Percentiles rank a stretch among this genome's conserved stretches.
Conservation (phyloP, 2,888 invertebrate genomes). For the Troides aeacus region DNA sequence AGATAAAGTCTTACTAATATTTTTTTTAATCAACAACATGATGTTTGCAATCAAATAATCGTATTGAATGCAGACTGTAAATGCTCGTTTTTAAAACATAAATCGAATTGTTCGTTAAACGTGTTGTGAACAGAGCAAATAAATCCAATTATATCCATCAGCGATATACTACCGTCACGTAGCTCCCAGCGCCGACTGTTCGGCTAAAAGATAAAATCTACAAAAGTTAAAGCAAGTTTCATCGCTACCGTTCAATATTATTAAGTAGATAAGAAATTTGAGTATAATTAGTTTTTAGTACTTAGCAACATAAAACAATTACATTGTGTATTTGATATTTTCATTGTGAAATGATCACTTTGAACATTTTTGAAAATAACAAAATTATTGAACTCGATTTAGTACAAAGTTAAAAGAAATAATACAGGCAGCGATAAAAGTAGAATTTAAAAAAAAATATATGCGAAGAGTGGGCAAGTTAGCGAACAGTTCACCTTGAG, state of each 20-base stretch:
- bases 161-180: slow-evolving; percentile 17
- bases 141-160: slow-evolving; percentile 23
- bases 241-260: not conserved
- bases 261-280: no score
- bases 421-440: no score
- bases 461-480: no score
- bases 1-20: not conserved
- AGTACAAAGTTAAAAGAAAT: no score
- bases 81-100: not conserved
- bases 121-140: slow-evolving; percentile 23
- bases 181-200: slow-evolving; percentile 2
- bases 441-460: no score
- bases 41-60: not conserved
- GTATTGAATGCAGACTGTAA: not conserved
- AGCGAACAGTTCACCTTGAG: no score
- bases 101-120: slow-evolving; percentile 15
- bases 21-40: not conserved
- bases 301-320: no score
- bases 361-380: no score
- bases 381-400: no score
- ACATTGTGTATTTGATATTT: no score
- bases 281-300: no score
- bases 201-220: slow-evolving; percentile 14
- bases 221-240: not conserved
- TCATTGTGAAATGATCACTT: no score